Base-by-base conservation (phyloP, 1,140 invertebrate species). In the Archivesica marissinica region DNA sequence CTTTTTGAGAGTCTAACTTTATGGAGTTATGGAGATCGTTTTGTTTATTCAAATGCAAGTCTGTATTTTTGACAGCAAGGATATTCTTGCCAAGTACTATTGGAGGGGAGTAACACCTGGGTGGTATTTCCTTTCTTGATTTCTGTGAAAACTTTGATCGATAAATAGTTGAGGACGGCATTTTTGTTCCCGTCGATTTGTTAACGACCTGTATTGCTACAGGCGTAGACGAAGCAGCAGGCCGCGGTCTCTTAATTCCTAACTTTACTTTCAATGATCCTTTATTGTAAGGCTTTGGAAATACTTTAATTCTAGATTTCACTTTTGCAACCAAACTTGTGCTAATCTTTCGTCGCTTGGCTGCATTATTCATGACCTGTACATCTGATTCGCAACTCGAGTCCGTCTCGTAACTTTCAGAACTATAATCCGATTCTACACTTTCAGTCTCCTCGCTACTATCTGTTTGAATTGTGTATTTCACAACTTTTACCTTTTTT, bases 231-330 rank as follows among this genome's bases (percentile, higher is more conserved):
- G 77, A 66, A 47, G 41, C 59, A 59, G 38, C n/a, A 79, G 77
- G 56, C 25, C 33, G 25, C 33, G 77, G 47, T 41, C 33, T 64
- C 23, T 66, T 79, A 6, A 64, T 15, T 50, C 77, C 44, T 11
- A 88, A 38, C 50, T 88, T 92, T 13, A 92, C 87, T 79, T 91
- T 91, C 20, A 91, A 75, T 25, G 87, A 82, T 7, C 81, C 81
- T 74, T 88, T 91, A 61, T 81, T 88, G 23, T 25, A 56, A 56
- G 80, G 61, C 64, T 86, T 81, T 75, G 28, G 50, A 25, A 35
- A 11, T 41, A n/a, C 20, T 33, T 30, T 72, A 35, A 72, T 82
- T 81, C 28, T 76, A 33, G 15, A 39, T 68, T 54, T 78, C 70
- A 82, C 50, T 50, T 61, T 86, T 28, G 30, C 74, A 17, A 28